Conservation (phyloP, 2,113 vertebrate species). For the Menura novaehollandiae region DNA sequence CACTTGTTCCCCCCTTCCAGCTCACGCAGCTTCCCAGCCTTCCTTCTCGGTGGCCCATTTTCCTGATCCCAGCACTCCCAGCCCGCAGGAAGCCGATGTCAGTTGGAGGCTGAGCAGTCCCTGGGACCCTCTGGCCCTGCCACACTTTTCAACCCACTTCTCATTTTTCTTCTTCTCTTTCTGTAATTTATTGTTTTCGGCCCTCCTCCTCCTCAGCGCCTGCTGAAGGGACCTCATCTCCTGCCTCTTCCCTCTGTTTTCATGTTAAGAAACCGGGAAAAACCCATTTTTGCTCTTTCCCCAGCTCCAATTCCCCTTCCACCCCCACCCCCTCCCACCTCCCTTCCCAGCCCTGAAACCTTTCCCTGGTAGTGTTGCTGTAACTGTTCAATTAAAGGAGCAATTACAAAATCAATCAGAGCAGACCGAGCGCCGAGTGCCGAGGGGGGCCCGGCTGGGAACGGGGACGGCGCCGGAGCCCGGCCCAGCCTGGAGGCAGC, state of each 20-base stretch:
- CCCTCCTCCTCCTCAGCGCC: background rate
- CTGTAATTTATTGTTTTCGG: background rate
- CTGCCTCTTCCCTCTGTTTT: background rate
- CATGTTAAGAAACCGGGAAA: background rate
- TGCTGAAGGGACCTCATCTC: background rate
- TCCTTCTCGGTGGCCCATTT: background rate
- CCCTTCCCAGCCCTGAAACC: constrained; percentile 46
- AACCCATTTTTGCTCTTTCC: constrained; percentile 42
- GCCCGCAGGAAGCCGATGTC: background rate
- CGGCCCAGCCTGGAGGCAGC: constrained; percentile 21
- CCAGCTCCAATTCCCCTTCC: constrained; percentile 53
- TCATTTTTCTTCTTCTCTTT: constrained; percentile 17
- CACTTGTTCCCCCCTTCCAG: background rate
- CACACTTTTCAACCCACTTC: constrained; percentile 46
- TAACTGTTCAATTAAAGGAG: constrained; percentile 57
- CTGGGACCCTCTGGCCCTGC: constrained; percentile 17
- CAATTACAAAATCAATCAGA: constrained; percentile 64
- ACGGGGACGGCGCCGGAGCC: background rate
- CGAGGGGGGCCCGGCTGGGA: background rate
- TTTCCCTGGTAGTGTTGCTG: constrained; percentile 54
- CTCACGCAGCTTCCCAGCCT: background rate
- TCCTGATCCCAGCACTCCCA: background rate
- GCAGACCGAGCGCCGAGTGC: background rate
- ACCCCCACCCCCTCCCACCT: background rate
- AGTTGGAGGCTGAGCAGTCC: constrained; percentile 29